Evolutionary conservation across 2,113 vertebrate genomes (phyloP).

Genomic region (Carassius carassius): DNA sequence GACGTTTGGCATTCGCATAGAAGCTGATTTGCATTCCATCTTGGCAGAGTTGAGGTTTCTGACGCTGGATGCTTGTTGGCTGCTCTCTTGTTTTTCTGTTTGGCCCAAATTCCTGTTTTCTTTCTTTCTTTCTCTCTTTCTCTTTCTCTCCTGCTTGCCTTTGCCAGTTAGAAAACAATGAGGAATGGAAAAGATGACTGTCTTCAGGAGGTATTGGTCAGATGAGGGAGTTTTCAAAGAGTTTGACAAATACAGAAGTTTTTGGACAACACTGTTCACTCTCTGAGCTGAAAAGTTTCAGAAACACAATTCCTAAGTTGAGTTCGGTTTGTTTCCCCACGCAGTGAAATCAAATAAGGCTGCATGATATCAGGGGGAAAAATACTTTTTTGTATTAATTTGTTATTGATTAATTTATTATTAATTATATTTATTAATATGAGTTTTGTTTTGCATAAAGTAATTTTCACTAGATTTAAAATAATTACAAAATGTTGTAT

Average conservation of each 20-base stretch:
- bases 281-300: background rate
- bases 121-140: conserved; percentile 46
- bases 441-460: too few relatives aligned
- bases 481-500: too few relatives aligned
- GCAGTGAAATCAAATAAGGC: background rate
- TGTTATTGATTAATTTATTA: too few relatives aligned
- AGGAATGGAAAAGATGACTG: conserved; percentile 42
- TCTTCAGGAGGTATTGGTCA: conserved; percentile 28
- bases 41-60: conserved; percentile 66
- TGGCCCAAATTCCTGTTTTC: conserved; percentile 47
- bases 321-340: background rate
- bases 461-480: too few relatives aligned
- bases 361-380: too few relatives aligned
- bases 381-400: too few relatives aligned
- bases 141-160: background rate
- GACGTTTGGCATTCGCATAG: conserved; percentile 70
- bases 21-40: conserved; percentile 73
- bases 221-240: conserved; percentile 37
- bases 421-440: too few relatives aligned
- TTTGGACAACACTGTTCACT: background rate
- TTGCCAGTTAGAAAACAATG: conserved; percentile 4
- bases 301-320: background rate
- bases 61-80: conserved; percentile 50
- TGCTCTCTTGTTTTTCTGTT: conserved; percentile 60
- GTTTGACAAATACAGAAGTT: background rate